phyloP scores from a whole-genome alignment of 2,797 vertebrate genomes.

The Halcyon leucocephala region DNA sequence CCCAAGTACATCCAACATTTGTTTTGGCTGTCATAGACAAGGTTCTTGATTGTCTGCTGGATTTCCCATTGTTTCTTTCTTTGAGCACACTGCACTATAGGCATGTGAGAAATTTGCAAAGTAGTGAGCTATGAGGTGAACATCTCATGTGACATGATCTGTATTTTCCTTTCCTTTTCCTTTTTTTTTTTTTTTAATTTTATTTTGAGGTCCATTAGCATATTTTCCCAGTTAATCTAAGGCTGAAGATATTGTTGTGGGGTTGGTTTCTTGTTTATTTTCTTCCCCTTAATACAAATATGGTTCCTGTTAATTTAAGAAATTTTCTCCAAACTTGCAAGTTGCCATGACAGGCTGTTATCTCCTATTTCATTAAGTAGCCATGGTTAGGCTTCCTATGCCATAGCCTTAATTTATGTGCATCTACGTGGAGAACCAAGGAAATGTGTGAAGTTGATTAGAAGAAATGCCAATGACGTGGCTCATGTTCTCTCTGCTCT shows the following conservation, averaged over 20 bases:
- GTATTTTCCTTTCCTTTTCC: neutral
- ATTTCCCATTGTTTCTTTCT: neutral
- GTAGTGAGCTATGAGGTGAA: neutral
- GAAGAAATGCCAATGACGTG: neutral
- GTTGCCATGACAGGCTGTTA: neutral
- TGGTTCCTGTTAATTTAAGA: neutral
- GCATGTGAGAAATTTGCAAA: neutral
- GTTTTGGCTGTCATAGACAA: neutral
- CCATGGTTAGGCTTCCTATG: neutral
- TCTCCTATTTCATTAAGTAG: neutral
- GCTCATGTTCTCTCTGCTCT: neutral
- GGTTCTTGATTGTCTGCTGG: neutral
- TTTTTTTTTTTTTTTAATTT: neutral
- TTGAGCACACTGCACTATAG: neutral
- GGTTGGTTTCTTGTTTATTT: neutral
- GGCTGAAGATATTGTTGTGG: neutral
- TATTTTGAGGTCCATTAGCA: neutral
- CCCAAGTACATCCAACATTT: fast-evolving
- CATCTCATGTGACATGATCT: neutral
- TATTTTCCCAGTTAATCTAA: neutral
- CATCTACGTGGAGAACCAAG: neutral
- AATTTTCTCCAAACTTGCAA: neutral
- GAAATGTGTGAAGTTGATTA: neutral
- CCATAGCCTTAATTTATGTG: neutral
- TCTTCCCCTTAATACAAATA: fast-evolving